Conservation (phyloP, 2,113 vertebrate species). For the Ptilonorhynchus violaceus region DNA sequence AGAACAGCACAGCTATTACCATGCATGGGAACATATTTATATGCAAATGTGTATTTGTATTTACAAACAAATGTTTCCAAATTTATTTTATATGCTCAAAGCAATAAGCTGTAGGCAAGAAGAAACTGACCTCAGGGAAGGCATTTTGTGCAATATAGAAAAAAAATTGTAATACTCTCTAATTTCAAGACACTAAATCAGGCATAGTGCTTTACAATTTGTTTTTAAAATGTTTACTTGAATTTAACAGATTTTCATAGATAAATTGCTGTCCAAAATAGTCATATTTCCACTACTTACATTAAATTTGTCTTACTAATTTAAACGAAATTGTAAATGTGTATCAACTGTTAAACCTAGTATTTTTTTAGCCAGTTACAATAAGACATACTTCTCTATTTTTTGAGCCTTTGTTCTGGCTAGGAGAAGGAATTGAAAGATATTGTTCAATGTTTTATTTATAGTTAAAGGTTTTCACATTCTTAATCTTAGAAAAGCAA, state of each 20-base stretch:
- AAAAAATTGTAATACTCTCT: background rate
- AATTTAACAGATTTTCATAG: background rate
- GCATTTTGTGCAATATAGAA: background rate
- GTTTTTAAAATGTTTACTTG: background rate
- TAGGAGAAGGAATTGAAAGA: constrained; percentile 48
- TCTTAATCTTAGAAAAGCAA: background rate
- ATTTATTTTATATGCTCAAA: background rate
- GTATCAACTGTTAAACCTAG: background rate
- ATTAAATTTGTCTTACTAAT: background rate
- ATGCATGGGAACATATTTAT: background rate
- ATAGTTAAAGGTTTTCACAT: background rate
- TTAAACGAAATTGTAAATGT: background rate
- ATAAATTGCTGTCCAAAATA: background rate
- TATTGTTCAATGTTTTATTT: constrained; percentile 8
- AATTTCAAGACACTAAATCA: background rate
- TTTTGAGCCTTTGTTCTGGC: background rate
- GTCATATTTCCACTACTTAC: background rate
- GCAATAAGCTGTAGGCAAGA: background rate
- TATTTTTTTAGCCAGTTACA: background rate
- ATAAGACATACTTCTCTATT: background rate
- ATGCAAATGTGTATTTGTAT: background rate
- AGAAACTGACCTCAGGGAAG: background rate
- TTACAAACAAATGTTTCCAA: background rate
- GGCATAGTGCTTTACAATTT: background rate
- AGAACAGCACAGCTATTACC: background rate